Percentiles rank a stretch among this genome's conserved stretches.
phyloP scores from a whole-genome alignment of 2,888 invertebrate genomes.

The Pharmacophagus antenor region DNA sequence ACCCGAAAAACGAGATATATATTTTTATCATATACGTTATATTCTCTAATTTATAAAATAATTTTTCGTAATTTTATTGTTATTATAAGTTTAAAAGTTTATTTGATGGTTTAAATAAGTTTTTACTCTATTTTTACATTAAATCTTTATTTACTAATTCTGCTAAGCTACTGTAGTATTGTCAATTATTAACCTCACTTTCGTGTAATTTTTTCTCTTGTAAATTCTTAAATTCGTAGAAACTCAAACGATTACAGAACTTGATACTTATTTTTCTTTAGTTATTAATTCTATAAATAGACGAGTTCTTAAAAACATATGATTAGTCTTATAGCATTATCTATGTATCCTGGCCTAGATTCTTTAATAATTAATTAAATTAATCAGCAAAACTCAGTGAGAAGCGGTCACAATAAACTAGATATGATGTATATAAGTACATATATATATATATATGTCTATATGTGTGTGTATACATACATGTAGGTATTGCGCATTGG shows the following conservation, averaged over 20 bases:
- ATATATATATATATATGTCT: slow-evolving; percentile 48
- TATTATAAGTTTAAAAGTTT: background rate
- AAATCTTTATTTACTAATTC: background rate
- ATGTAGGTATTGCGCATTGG: slow-evolving; percentile 32
- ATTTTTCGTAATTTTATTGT: background rate
- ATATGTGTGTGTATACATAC: slow-evolving; percentile 46
- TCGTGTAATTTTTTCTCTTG: too few relatives aligned
- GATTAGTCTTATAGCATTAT: background rate
- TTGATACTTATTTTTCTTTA: background rate
- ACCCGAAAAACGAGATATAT: background rate
- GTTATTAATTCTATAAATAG: background rate
- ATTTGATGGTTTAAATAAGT: background rate
- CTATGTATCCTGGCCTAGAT: background rate
- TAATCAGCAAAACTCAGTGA: slow-evolving; percentile 31
- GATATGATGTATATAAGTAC: slow-evolving; percentile 64
- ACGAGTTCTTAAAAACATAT: background rate
- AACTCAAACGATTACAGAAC: background rate
- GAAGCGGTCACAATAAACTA: slow-evolving; percentile 60
- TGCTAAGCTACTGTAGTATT: too few relatives aligned
- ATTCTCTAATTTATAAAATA: background rate
- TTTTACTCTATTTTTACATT: background rate
- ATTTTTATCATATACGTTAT: background rate
- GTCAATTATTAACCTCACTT: too few relatives aligned
- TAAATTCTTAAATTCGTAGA: too few relatives aligned
- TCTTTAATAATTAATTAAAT: background rate